Base-by-base conservation (phyloP, 2,113 vertebrate species). In the Procavia capensis region DNA sequence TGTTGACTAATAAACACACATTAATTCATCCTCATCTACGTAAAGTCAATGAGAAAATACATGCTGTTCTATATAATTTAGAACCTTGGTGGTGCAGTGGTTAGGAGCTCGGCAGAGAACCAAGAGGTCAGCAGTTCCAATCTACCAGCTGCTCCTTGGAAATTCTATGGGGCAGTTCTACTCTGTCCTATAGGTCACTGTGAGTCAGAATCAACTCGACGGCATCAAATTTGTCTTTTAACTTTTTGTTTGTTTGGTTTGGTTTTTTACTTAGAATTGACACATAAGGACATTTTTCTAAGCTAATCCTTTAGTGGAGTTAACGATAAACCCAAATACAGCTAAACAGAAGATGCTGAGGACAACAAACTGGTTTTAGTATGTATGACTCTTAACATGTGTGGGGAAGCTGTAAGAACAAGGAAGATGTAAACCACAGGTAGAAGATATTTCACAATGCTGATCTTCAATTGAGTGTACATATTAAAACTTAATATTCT, bases 321-420 rank as follows among this genome's bases (percentile, higher is more conserved):
- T 80, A 64, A 39, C 68, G 9, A 24, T 41, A n/a, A 7, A 29
- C 50, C 50, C 81, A 50, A 72, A 86, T 16, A 66, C 2, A 84
- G 47, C 64, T 63, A 63, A 80, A 79, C 41, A 41, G 11, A 82
- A 82, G 66, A 76, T 70, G 81, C 47, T 14, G 45, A 91, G 22
- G 27, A 34, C 13, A 3, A 91, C 19, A 74, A 39, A 89, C 29
- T 24, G 91, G 59, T 9, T 83, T 83, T 47, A 68, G 11, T 50
- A 45, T 3, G 1, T 88, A 16, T 75, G 91, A 83, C 39, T 85
- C 88, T 89, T 24, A 95, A 92, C 2, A 90, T 63, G 2, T 79
- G 89, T 61, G 29, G 50, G 68, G 85, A 93, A 95, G 9, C 70
- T 54, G 1, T 75, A 31, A 93, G 74, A 87, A 95, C 66, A 94